phyloP scores from a whole-genome alignment of 2,113 vertebrate genomes.

The Micromys minutus region DNA sequence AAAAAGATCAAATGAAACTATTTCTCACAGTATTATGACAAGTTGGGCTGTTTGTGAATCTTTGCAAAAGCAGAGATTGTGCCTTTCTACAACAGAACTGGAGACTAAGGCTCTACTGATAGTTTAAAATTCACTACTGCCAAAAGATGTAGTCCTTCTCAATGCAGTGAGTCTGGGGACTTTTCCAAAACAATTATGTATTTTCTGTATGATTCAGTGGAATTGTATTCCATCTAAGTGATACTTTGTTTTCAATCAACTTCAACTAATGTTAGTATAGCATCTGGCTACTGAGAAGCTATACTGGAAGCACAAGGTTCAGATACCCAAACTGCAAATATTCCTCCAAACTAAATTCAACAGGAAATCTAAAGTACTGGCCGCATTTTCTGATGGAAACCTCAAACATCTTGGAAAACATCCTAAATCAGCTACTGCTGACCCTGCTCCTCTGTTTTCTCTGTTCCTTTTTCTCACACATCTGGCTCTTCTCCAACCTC shows the following conservation, averaged over 20 bases:
- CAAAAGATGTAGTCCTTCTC: not conserved
- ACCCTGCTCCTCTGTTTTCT: not conserved
- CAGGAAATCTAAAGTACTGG: not conserved
- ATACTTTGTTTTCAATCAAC: not conserved
- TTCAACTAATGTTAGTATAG: not conserved
- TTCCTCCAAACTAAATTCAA: not conserved
- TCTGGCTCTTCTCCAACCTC: not conserved
- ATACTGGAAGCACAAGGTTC: not conserved
- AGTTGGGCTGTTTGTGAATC: not conserved
- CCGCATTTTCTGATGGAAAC: not conserved
- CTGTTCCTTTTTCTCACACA: not conserved
- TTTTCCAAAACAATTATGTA: not conserved
- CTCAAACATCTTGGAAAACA: not conserved
- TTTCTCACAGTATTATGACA: not conserved
- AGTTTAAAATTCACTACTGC: conserved; percentile 16
- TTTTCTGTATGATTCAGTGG: not conserved
- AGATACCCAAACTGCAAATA: not conserved
- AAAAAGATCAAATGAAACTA: not conserved
- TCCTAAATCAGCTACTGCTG: not conserved
- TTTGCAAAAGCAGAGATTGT: not conserved
- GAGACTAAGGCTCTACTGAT: not conserved
- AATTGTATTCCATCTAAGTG: not conserved
- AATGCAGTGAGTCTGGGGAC: not conserved
- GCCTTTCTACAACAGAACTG: not conserved
- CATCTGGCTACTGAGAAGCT: not conserved